These are phyloP conservation scores for Halesus radiatus DNA, from an alignment of 1,140 invertebrate genomes.

Conservation along the genomic window DNA sequence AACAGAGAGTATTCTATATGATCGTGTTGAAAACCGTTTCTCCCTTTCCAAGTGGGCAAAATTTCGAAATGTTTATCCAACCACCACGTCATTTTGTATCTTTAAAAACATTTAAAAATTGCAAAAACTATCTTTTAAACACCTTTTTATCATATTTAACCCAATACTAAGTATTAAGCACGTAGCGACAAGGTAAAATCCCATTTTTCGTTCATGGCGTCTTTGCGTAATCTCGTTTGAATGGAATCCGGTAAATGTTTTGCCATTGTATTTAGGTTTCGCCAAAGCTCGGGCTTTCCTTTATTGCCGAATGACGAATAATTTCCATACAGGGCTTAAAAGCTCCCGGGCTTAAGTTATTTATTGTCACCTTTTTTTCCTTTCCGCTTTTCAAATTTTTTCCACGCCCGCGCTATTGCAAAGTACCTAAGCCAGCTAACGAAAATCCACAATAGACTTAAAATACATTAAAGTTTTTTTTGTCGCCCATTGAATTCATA, in stretches of 20 bases:
- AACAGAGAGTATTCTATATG: too few relatives aligned
- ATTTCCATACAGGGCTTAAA: conserved; percentile 12
- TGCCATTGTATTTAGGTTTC: conserved; percentile 4
- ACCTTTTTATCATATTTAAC: too few relatives aligned
- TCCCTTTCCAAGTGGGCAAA: too few relatives aligned
- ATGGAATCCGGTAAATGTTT: conserved; percentile 18
- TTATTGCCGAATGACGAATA: conserved; percentile 11
- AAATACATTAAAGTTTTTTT: background rate
- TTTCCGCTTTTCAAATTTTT: conserved; percentile 1
- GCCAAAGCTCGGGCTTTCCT: background rate
- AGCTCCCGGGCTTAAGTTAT: background rate
- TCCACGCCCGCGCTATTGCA: background rate
- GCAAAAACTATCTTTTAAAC: too few relatives aligned
- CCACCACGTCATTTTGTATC: too few relatives aligned
- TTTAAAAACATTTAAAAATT: too few relatives aligned
- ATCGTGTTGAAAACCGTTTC: too few relatives aligned
- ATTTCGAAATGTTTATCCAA: too few relatives aligned
- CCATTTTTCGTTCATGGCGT: background rate
- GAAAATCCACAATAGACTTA: conserved; percentile 8
- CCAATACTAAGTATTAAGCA: too few relatives aligned
- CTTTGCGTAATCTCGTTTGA: conserved; percentile 3
- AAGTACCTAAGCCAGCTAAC: background rate
- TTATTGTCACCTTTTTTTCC: background rate
- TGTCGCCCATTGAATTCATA: background rate
- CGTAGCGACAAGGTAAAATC: background rate